Conservation (phyloP, 2,797 vertebrate genomes). For the Ataeniobius toweri region DNA sequence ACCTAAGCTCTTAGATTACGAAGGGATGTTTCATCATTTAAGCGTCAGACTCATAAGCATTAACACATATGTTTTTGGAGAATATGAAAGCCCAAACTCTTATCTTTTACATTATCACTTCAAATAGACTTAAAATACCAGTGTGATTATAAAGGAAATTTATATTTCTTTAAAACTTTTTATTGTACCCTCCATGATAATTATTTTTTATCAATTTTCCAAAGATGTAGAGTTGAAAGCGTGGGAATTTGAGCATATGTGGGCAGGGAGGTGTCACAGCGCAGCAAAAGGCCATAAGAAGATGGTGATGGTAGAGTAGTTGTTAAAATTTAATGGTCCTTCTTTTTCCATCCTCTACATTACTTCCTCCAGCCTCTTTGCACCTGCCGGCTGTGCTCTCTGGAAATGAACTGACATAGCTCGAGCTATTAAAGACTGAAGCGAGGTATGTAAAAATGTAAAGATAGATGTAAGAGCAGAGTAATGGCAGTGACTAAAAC, state of each 20-base stretch:
- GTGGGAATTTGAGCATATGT: neutral
- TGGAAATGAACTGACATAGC: constrained; percentile 42
- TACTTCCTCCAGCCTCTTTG: constrained; percentile 45
- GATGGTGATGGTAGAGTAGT: constrained; percentile 46
- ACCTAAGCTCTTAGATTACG: neutral
- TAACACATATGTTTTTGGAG: neutral
- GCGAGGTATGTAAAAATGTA: constrained; percentile 34
- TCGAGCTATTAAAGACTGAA: constrained; percentile 31
- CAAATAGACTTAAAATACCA: neutral
- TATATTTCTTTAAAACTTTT: neutral
- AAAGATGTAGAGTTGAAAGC: constrained; percentile 3
- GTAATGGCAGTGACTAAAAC: constrained; percentile 13
- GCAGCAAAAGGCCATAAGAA: constrained; percentile 23
- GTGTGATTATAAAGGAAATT: neutral
- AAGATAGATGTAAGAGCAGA: constrained; percentile 7
- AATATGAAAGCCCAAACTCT: constrained; percentile 11
- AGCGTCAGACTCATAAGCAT: neutral
- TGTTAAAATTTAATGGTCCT: constrained; percentile 69
- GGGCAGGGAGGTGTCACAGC: constrained; percentile 9
- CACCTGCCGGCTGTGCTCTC: constrained; percentile 8
- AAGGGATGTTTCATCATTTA: neutral
- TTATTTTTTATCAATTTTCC: constrained; percentile 21
- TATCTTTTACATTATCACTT: constrained; percentile 21
- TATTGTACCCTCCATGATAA: neutral
- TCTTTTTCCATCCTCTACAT: constrained; percentile 50